Evolutionary conservation across 1,140 invertebrate genomes (phyloP).

Genomic region (Zaprionus africanus): DNA sequence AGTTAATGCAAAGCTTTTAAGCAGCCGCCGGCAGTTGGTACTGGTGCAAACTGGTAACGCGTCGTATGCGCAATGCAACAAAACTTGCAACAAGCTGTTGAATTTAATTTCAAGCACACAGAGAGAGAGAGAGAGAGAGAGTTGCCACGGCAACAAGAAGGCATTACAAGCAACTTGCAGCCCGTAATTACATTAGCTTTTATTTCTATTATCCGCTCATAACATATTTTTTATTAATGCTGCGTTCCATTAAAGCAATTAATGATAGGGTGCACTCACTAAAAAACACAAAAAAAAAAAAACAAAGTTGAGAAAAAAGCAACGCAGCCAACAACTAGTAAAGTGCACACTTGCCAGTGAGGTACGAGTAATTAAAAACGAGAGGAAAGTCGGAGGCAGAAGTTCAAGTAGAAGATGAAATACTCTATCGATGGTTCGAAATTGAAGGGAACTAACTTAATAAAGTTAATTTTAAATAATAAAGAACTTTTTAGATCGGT

Average conservation of each 20-base stretch:
- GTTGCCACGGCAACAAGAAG: constrained; percentile 32
- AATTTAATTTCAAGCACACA: constrained; percentile 57
- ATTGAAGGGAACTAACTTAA: not conserved
- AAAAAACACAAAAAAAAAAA: constrained; percentile 2
- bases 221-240: constrained; percentile 76
- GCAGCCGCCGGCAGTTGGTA: constrained; percentile 61
- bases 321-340: not conserved
- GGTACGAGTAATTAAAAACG: constrained; percentile 64
- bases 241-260: constrained; percentile 67
- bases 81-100: constrained; percentile 45
- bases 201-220: constrained; percentile 75
- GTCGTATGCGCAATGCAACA: constrained; percentile 53
- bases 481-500: too few species aligned
- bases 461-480: too few species aligned
- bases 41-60: constrained; percentile 17
- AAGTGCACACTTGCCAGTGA: constrained; percentile 34
- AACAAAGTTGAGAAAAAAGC: not conserved
- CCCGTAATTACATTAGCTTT: constrained; percentile 76
- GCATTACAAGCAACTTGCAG: constrained; percentile 57
- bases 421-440: not conserved
- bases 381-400: not conserved
- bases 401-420: not conserved
- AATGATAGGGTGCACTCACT: constrained; percentile 39
- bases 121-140: constrained; percentile 17
- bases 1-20: constrained; percentile 81